Evolutionary conservation across 2,888 invertebrate species (phyloP).

Genomic region (Dasysyrphus tricinctus): DNA sequence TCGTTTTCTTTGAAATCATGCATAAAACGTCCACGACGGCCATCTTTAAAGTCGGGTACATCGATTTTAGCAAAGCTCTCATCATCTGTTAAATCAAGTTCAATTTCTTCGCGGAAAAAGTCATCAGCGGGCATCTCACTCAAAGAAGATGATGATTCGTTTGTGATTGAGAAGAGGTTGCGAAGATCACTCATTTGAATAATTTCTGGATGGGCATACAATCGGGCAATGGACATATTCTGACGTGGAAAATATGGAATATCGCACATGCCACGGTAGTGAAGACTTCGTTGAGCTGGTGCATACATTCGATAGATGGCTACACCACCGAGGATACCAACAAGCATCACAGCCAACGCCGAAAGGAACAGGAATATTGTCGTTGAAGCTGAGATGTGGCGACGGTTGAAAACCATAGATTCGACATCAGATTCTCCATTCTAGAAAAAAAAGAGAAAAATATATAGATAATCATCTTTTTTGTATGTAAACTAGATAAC

Average conservation of each 20-base stretch:
- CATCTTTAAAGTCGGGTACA: slow-evolving; percentile 92
- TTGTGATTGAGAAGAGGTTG: slow-evolving; percentile 77
- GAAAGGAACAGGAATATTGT: slow-evolving; percentile 88
- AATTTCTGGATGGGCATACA: slow-evolving; percentile 80
- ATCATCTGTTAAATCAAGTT: slow-evolving; percentile 88
- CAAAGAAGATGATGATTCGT: slow-evolving; percentile 53
- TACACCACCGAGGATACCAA: slow-evolving; percentile 89
- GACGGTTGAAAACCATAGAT: slow-evolving; percentile 82
- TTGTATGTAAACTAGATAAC: no score
- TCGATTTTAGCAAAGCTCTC: slow-evolving; percentile 92
- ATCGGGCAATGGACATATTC: slow-evolving; percentile 79
- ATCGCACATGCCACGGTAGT: slow-evolving; percentile 82
- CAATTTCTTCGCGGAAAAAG: slow-evolving; percentile 91
- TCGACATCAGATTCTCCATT: slow-evolving; percentile 84
- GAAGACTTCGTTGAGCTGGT: slow-evolving; percentile 84
- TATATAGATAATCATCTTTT: no score
- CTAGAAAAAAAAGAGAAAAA: slow-evolving; percentile 77
- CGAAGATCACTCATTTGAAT: slow-evolving; percentile 80
- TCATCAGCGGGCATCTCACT: slow-evolving; percentile 79
- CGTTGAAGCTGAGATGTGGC: slow-evolving; percentile 85
- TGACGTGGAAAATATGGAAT: slow-evolving; percentile 81
- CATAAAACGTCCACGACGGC: slow-evolving; percentile 92
- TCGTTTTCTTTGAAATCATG: slow-evolving; percentile 94
- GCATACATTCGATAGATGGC: slow-evolving; percentile 90
- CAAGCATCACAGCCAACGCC: slow-evolving; percentile 88